phyloP scores from a whole-genome alignment of 2,888 invertebrate genomes.

The Iselma pallidipennis region DNA sequence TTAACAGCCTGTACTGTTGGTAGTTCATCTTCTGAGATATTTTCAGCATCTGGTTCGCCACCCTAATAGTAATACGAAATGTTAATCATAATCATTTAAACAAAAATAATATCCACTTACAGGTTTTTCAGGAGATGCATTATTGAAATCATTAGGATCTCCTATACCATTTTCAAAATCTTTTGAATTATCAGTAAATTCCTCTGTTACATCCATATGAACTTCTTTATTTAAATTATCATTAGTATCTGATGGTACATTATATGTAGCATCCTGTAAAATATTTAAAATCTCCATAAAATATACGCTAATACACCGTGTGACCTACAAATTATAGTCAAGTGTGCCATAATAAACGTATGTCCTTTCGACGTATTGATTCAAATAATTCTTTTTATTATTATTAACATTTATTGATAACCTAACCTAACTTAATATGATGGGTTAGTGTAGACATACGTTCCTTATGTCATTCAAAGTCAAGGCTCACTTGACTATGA shows the following conservation, averaged over 20 bases:
- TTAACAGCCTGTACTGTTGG: conserved; percentile 74
- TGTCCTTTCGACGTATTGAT: no score
- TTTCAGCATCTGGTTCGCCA: conserved; percentile 79
- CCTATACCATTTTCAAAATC: conserved; percentile 7
- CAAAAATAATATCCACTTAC: conserved; percentile 3
- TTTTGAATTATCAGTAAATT: conserved; percentile 19
- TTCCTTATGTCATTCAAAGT: no score
- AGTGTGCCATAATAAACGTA: no score
- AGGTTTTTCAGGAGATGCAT: conserved; percentile 24
- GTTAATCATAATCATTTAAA: not conserved
- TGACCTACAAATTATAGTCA: no score
- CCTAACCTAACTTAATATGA: no score
- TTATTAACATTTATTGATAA: no score
- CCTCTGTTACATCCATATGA: not conserved
- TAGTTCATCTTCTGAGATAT: conserved; percentile 82
- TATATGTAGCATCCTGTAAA: not conserved
- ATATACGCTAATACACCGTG: no score
- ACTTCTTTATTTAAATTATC: not conserved
- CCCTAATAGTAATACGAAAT: conserved; percentile 39
- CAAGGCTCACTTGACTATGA: no score
- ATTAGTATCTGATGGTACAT: not conserved
- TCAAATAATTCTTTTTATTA: no score
- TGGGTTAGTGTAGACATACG: no score
- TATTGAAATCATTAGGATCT: not conserved
- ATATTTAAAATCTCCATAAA: not conserved